phyloP scores from a whole-genome alignment of 2,113 vertebrate genomes.

The Toxostoma redivivum region DNA sequence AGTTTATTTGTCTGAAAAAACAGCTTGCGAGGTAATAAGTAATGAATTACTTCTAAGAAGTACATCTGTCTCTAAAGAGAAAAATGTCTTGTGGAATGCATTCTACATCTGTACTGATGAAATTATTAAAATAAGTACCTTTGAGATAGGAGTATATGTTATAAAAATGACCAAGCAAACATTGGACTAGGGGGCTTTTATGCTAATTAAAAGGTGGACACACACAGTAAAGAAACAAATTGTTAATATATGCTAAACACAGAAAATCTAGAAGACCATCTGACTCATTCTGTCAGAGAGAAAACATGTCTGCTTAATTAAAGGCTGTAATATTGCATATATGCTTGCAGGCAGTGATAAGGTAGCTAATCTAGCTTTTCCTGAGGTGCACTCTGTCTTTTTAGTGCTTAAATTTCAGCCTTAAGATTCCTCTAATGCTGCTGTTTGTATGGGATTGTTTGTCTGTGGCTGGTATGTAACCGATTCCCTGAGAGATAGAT shows the following conservation, averaged over 20 bases:
- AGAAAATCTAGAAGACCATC: slow-evolving; percentile 25
- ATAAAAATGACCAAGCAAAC: not conserved
- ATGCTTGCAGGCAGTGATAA: slow-evolving; percentile 53
- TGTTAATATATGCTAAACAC: slow-evolving; percentile 8
- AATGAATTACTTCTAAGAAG: slow-evolving; percentile 24
- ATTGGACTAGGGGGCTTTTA: not conserved
- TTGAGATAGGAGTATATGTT: not conserved
- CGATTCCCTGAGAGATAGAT: slow-evolving; percentile 22
- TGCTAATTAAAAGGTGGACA: slow-evolving; percentile 12
- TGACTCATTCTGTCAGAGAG: not conserved
- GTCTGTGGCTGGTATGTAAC: not conserved
- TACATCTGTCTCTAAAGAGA: slow-evolving; percentile 2
- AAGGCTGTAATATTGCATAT: slow-evolving; percentile 38
- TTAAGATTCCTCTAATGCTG: slow-evolving; percentile 6
- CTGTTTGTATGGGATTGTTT: not conserved
- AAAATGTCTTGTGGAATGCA: not conserved
- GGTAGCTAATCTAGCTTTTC: slow-evolving; percentile 44
- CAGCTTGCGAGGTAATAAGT: slow-evolving; percentile 22
- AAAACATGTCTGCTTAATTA: slow-evolving; percentile 49
- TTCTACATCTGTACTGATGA: not conserved
- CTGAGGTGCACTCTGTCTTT: slow-evolving; percentile 34
- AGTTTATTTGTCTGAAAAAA: slow-evolving; percentile 45
- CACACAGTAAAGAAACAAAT: not conserved
- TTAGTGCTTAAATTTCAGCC: slow-evolving; percentile 33
- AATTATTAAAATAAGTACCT: slow-evolving; percentile 26